Evolutionary conservation across 2,888 invertebrate genomes (phyloP), one percentile per base, ranked within the genome.

Genomic region (Orthosia gothica): DNA sequence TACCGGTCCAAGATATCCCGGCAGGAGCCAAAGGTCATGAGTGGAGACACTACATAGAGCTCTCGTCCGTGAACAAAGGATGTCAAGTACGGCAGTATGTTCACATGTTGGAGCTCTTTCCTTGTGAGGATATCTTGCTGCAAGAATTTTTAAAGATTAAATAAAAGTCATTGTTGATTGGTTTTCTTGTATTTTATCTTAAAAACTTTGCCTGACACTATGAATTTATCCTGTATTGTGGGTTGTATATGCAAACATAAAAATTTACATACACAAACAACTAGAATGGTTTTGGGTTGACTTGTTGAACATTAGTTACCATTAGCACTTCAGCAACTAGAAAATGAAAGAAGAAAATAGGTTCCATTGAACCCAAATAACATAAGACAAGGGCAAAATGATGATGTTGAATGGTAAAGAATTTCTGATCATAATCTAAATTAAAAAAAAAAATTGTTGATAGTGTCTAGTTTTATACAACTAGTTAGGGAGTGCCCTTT

Each of bases 21-120:
- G 89, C 98, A 98, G 0, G 99, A 99, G 5, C 99, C 98, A 91
- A 98, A 98, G 45, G 97, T 98, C 98, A 99, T 98, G 15, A 98
- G 96, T 0, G 99, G 99, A 84, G 98, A 98, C 20, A 99, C 97
- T 11, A 98, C 97, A 93, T 98, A 98, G 50, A 99, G 96, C 91
- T 98, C 98, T 58, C 97, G 97, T n/a, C 97, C 98, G 74, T 97
- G 97, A 1, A 99, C 98, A 94, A 99, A 99, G 5, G 98, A 97
- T 50, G 98, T 97, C 83, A 98, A 95, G 91, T 98, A 98, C 45
- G 98, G 97, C 59, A 99, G 96, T 70, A 99, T 97, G 92, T 98
- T 98, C 5, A 97, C 97, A 94, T 99, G 99, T 82, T 98, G 97
- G 23, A 99, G 95, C 90, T 98, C 98, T 81, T 98, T 97, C 79